Base-by-base conservation (phyloP, 2,888 invertebrate species). In the Zaprionus bogoriensis region DNA sequence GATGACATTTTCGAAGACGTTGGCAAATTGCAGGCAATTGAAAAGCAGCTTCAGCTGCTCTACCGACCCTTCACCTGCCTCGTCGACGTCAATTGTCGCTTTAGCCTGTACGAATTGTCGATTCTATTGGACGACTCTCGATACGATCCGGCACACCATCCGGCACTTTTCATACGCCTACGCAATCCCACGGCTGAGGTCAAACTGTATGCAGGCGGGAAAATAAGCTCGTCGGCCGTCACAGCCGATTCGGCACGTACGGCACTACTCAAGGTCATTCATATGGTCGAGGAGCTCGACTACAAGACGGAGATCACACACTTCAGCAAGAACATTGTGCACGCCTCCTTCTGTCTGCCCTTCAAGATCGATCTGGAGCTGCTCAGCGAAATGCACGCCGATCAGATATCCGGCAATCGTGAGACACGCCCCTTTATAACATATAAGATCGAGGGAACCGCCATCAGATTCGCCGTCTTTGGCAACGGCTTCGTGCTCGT, bases 341-440 rank as follows among this genome's bases (percentile, higher is more conserved):
- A 71, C 20, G 80, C 80, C 32, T 74, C 80, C 0, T 83, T 81
- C 4, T 69, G 63, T 10, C 48, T 81, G 55, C 80, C 80, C n/a
- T 81, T 81, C 22, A 79, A 74, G 27, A 28, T 81, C 4, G 67
- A 81, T 38, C 32, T 81, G 32, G 46, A 65, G 1, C 23, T 64
- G 46, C 45, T 81, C 10, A 28, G 30, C 4, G 55, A 66, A 5
- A 4, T 48, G 28, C 59, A 83, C 6, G 6, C 22, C 30, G 60
- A 52, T 1, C 23, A 59, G 0, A 64, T 77, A 0, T 58, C 53
- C 0, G 39, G 39, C 0, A 77, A 83, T 46, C 46, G 32, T 0
- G 48, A 61, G 7, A 23, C 9, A 1, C 67, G 77, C 3, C 80
- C 77, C 0, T 81, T 85, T 6, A 12, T 83, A 0, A 85, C 71